Evolutionary conservation across 2,888 invertebrate genomes (phyloP).

Genomic region (Chloroclysta siterata): DNA sequence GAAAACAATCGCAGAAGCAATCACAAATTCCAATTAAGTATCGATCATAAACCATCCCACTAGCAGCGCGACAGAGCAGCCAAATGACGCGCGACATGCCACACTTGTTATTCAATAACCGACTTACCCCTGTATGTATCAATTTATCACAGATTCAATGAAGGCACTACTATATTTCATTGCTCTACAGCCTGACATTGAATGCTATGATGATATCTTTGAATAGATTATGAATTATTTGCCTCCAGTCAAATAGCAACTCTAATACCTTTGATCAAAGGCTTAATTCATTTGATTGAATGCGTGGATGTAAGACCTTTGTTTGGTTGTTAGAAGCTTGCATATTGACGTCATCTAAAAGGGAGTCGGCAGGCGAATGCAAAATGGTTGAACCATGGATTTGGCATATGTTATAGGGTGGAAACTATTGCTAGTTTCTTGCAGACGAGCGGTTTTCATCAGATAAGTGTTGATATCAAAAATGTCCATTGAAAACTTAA

Average conservation of each 20-base stretch:
- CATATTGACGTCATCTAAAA: slow-evolving; percentile 83
- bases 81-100: slow-evolving; percentile 60
- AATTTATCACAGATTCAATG: slow-evolving; percentile 84
- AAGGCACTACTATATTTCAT: slow-evolving; percentile 84
- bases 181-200: slow-evolving; percentile 72
- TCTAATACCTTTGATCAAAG: neutral
- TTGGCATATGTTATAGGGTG: slow-evolving; percentile 83
- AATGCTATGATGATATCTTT: slow-evolving; percentile 54
- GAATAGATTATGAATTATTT: slow-evolving; percentile 53
- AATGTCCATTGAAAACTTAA: no score
- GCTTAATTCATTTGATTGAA: slow-evolving; percentile 27
- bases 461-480: neutral
- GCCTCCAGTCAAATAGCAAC: slow-evolving; percentile 25
- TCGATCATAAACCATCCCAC: slow-evolving; percentile 31
- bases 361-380: slow-evolving; percentile 81
- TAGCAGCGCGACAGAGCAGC: slow-evolving; percentile 37
- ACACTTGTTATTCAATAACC: slow-evolving; percentile 83
- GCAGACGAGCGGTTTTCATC: slow-evolving; percentile 52
- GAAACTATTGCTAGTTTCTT: slow-evolving; percentile 63
- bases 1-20: slow-evolving; percentile 20
- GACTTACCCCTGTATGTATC: slow-evolving; percentile 70
- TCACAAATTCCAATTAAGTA: slow-evolving; percentile 45
- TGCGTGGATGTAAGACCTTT: slow-evolving; percentile 47
- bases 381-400: slow-evolving; percentile 83
- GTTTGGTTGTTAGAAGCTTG: slow-evolving; percentile 52